Percentiles rank a stretch among this genome's conserved stretches.
Conservation (phyloP, 2,888 invertebrate genomes). For the Leptinotarsa tumamoca region DNA sequence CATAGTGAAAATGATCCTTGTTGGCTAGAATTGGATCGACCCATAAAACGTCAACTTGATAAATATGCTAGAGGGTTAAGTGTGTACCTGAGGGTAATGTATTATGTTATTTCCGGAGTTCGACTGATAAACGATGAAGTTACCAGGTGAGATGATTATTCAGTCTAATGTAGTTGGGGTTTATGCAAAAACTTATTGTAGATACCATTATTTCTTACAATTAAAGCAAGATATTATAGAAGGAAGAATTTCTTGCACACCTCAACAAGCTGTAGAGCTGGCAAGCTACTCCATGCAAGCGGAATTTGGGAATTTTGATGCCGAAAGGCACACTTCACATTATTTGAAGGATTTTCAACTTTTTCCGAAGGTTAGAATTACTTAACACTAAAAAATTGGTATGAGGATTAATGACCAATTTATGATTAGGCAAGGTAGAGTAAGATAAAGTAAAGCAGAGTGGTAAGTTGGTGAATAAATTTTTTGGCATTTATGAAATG, state of each 20-base stretch:
- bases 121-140: slow-evolving; percentile 91
- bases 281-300: slow-evolving; percentile 97
- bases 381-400: no score
- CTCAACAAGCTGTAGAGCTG: slow-evolving; percentile 90
- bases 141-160: slow-evolving; percentile 71
- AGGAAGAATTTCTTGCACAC: slow-evolving; percentile 89
- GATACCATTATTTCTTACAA: slow-evolving; percentile 95
- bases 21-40: slow-evolving; percentile 95
- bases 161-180: neutral
- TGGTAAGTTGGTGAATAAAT: neutral
- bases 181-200: slow-evolving; percentile 44
- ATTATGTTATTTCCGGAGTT: slow-evolving; percentile 90
- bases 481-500: no score
- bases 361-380: slow-evolving; percentile 83
- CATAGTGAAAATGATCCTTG: slow-evolving; percentile 71
- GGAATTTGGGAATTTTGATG: slow-evolving; percentile 94
- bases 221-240: slow-evolving; percentile 95
- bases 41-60: slow-evolving; percentile 93
- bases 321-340: slow-evolving; percentile 90
- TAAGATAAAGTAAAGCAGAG: neutral
- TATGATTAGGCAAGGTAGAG: slow-evolving; percentile 24
- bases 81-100: slow-evolving; percentile 92
- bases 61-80: slow-evolving; percentile 89
- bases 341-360: slow-evolving; percentile 91
- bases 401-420: no score